Evolutionary conservation across 2,888 invertebrate species (phyloP).

Genomic region (Craniophora ligustri): DNA sequence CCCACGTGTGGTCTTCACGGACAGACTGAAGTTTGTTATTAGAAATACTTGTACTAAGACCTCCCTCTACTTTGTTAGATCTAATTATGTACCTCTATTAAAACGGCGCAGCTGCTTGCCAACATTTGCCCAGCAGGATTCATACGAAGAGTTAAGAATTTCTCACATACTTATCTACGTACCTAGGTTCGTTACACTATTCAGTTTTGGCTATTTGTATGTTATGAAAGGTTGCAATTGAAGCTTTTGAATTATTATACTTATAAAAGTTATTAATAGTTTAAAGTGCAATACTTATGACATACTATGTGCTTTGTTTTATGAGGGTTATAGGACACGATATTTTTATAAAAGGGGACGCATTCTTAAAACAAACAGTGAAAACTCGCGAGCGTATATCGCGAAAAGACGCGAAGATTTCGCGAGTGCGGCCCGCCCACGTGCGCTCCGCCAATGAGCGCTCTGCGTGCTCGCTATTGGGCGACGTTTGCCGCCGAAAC

Average conservation of each 20-base stretch:
- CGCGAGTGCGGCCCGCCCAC: conserved; percentile 67
- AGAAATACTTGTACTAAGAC: no score
- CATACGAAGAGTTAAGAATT: no score
- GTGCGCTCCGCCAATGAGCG: conserved; percentile 71
- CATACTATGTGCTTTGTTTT: not conserved
- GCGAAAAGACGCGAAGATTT: conserved; percentile 74
- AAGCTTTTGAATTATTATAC: not conserved
- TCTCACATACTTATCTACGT: no score
- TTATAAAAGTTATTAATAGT: not conserved
- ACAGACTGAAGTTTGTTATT: no score
- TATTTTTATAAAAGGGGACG: conserved; percentile 66
- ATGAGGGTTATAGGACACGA: conserved; percentile 15
- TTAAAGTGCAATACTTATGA: not conserved
- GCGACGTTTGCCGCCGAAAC: conserved; percentile 64
- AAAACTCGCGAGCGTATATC: conserved; percentile 51
- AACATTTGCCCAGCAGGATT: no score
- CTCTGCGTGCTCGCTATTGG: conserved; percentile 71
- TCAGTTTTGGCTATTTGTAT: no score
- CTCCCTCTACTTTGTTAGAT: no score
- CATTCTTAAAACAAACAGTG: conserved; percentile 70
- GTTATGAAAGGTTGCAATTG: conserved; percentile 1
- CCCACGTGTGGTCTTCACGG: conserved; percentile 36
- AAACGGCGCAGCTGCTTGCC: no score
- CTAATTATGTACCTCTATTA: no score
- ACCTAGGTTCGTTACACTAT: no score